These are phyloP conservation scores for Styela clava DNA, from an alignment of 23 tunicate genomes.

Conservation along the genomic window DNA sequence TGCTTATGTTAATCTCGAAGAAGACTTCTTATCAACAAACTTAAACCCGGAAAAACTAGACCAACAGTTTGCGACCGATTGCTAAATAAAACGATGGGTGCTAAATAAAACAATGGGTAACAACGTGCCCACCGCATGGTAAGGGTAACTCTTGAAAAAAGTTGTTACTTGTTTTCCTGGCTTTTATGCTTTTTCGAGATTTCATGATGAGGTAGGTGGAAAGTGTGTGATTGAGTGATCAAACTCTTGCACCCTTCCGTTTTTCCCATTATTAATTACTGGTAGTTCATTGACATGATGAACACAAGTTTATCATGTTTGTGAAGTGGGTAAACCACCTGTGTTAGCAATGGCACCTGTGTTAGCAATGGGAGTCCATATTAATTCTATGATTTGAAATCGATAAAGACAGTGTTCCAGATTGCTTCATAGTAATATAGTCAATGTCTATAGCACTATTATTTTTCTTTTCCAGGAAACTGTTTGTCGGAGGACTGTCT, in stretches of 20 bases:
- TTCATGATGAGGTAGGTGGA: too few species aligned
- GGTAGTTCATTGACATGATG: too few species aligned
- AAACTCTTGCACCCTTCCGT: too few species aligned
- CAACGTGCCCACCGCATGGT: neutral
- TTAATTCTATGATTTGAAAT: slow-evolving; percentile 2
- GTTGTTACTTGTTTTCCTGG: neutral
- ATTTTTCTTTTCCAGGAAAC: slow-evolving; percentile 63
- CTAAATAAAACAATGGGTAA: too few species aligned
- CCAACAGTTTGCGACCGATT: too few species aligned
- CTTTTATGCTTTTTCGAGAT: neutral
- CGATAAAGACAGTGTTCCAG: neutral
- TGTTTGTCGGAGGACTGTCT: slow-evolving; percentile 97
- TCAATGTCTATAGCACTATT: neutral
- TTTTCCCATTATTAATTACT: too few species aligned
- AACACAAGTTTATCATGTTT: neutral
- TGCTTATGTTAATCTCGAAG: too few species aligned
- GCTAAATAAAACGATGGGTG: too few species aligned
- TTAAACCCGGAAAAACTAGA: too few species aligned
- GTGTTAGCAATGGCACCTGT: neutral
- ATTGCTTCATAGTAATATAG: neutral
- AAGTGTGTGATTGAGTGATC: too few species aligned
- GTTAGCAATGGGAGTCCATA: slow-evolving; percentile 13
- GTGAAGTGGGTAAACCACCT: neutral
- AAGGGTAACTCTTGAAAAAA: neutral
- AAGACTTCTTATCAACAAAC: too few species aligned